phyloP scores from a whole-genome alignment of 2,113 vertebrate species.

The Plestiodon gilberti region DNA sequence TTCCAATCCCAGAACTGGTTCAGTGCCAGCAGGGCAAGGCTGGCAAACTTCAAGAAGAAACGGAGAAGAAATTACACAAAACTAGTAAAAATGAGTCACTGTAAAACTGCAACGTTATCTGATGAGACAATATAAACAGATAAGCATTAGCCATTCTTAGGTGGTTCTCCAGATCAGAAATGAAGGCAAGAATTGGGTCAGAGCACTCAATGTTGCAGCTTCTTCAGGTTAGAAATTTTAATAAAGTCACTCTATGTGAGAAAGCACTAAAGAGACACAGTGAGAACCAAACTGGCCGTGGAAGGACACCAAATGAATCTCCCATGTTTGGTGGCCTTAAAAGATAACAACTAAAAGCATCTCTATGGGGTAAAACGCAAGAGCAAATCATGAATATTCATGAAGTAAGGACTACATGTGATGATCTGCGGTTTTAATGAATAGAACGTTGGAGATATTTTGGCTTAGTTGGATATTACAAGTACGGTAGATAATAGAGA shows the following conservation, averaged over 20 bases:
- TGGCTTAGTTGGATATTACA: too few relatives aligned
- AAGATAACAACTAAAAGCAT: not conserved
- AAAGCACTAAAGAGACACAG: not conserved
- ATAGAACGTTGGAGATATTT: too few relatives aligned
- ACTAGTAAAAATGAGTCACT: not conserved
- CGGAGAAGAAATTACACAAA: not conserved
- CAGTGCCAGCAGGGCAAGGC: slow-evolving; percentile 91
- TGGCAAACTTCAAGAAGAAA: slow-evolving; percentile 80
- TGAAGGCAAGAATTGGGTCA: not conserved
- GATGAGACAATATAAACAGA: not conserved
- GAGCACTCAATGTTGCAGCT: not conserved
- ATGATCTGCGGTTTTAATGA: too few relatives aligned
- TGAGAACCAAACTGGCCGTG: not conserved
- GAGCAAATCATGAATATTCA: not conserved
- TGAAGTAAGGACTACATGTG: too few relatives aligned
- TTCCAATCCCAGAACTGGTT: slow-evolving; percentile 89
- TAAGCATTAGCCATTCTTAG: not conserved
- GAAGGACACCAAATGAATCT: not conserved
- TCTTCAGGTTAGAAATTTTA: too few relatives aligned
- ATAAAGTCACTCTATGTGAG: not conserved
- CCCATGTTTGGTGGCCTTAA: not conserved
- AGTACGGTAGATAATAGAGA: too few relatives aligned
- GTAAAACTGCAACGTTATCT: not conserved
- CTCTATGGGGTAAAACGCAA: not conserved
- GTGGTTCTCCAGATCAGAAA: not conserved